A percentile compares a stretch with the other conserved stretches of the same genome.
phyloP scores from a whole-genome alignment of 64 coral and sea anemone genomes.

The Catalaphyllia jardinei region DNA sequence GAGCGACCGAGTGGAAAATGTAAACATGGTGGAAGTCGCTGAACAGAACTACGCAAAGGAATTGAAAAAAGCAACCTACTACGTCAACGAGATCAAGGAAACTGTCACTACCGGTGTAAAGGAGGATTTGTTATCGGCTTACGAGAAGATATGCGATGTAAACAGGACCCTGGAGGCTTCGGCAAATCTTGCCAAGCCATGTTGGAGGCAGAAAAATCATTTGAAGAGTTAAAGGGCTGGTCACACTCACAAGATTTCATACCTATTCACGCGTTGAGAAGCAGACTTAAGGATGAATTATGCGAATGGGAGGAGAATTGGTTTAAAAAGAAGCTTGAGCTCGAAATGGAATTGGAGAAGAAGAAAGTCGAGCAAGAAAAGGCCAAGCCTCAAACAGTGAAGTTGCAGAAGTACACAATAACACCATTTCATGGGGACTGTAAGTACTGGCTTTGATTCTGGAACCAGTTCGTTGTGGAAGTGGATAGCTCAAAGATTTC shows the following conservation, averaged over 20 bases:
- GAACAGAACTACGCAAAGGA: constrained; percentile 31
- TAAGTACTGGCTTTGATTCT: constrained; percentile 70
- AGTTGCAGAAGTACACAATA: constrained; percentile 75
- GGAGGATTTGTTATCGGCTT: constrained; percentile 33
- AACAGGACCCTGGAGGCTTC: constrained; percentile 22
- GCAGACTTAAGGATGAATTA: constrained; percentile 11
- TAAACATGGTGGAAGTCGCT: constrained; percentile 37
- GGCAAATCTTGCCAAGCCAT: constrained; percentile 36
- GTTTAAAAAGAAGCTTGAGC: constrained; percentile 43
- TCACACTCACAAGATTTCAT: background rate
- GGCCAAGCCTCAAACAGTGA: constrained; percentile 46
- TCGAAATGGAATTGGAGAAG: background rate
- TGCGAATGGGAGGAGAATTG: constrained; percentile 59
- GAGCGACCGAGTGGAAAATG: background rate
- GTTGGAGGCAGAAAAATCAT: constrained; percentile 22
- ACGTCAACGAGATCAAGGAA: constrained; percentile 27
- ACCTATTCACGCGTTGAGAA: background rate
- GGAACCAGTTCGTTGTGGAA: constrained; percentile 81
- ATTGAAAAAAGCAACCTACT: constrained; percentile 15
- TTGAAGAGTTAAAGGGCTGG: constrained; percentile 49
- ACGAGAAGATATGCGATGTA: constrained; percentile 11
- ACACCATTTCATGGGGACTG: constrained; percentile 65
- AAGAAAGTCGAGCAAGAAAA: background rate
- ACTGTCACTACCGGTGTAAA: background rate
- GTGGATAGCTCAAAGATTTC: constrained; percentile 59